Percentiles rank a stretch among this genome's conserved stretches.
Conservation (phyloP, 2,797 vertebrate species). For the Hapalemur alaotrensis region DNA sequence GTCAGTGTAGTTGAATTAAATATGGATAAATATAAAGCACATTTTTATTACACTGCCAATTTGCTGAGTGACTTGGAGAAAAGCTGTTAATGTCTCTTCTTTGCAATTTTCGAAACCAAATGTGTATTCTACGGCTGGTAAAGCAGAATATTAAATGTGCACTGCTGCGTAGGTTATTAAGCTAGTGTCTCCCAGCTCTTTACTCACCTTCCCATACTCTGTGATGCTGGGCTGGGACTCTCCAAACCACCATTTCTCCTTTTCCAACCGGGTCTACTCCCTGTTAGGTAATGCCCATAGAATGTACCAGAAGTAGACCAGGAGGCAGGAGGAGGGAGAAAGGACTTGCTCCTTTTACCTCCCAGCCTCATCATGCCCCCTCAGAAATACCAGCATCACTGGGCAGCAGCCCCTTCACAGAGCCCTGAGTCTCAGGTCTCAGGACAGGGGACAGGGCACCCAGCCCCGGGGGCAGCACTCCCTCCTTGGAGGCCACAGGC, state of each 20-base stretch:
- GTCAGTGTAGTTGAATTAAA: background rate
- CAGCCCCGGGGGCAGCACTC: background rate
- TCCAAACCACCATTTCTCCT: background rate
- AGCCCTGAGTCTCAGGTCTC: background rate
- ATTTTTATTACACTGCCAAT: constrained; percentile 19
- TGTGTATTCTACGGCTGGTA: background rate
- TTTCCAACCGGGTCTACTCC: background rate
- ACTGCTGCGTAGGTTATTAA: background rate
- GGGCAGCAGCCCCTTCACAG: background rate
- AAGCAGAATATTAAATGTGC: background rate
- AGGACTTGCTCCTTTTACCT: background rate
- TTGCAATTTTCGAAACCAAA: constrained; percentile 1
- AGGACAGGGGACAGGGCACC: background rate
- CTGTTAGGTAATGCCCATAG: background rate
- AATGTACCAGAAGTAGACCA: background rate
- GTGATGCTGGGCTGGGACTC: background rate
- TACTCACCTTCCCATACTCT: background rate
- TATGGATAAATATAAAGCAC: background rate
- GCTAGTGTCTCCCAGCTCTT: background rate
- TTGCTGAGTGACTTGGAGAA: constrained; percentile 29
- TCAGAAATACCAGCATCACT: background rate
- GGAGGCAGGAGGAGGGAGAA: background rate
- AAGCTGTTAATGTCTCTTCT: background rate
- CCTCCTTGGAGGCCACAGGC: background rate
- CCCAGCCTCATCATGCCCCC: background rate